These are phyloP conservation scores for Chelonus formosanus DNA, from an alignment of 2,888 invertebrate species.

Conservation along the genomic window DNA sequence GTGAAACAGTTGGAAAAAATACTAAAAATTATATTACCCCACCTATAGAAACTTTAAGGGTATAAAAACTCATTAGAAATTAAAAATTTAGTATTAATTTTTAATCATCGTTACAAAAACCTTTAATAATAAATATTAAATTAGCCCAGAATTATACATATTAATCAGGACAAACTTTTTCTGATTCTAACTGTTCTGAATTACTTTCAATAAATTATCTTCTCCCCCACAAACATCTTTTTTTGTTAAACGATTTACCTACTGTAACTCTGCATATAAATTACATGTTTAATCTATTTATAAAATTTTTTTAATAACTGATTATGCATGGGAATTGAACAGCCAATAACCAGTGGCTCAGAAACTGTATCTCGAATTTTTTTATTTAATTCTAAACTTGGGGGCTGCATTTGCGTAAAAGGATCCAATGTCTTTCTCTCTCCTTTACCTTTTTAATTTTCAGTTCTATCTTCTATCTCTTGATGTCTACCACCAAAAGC, in stretches of 20 bases:
- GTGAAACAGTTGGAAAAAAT: no score
- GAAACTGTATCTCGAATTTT: constrained; percentile 21
- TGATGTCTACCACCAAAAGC: constrained; percentile 16
- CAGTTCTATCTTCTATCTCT: constrained; percentile 13
- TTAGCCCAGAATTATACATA: no score
- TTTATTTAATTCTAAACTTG: constrained; percentile 14
- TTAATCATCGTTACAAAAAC: no score
- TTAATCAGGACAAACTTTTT: no score
- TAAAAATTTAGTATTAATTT: no score
- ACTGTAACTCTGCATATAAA: constrained; percentile 30
- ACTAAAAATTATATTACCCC: no score
- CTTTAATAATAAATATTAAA: no score
- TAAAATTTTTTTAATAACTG: constrained; percentile 23
- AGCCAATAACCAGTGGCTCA: constrained; percentile 35
- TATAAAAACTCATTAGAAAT: no score
- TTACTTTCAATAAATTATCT: constrained; percentile 26
- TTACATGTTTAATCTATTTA: constrained; percentile 25
- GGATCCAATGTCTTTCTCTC: constrained; percentile 23
- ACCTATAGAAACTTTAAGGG: no score
- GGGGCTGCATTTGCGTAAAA: constrained; percentile 24
- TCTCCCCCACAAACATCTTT: background rate
- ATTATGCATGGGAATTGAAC: constrained; percentile 43
- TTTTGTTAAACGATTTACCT: constrained; percentile 13
- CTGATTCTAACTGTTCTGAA: no score
- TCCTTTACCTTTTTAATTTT: background rate